Percentiles rank a stretch among this genome's conserved stretches.
Conservation (phyloP, 2,113 vertebrate species). For the Ptilonorhynchus violaceus region DNA sequence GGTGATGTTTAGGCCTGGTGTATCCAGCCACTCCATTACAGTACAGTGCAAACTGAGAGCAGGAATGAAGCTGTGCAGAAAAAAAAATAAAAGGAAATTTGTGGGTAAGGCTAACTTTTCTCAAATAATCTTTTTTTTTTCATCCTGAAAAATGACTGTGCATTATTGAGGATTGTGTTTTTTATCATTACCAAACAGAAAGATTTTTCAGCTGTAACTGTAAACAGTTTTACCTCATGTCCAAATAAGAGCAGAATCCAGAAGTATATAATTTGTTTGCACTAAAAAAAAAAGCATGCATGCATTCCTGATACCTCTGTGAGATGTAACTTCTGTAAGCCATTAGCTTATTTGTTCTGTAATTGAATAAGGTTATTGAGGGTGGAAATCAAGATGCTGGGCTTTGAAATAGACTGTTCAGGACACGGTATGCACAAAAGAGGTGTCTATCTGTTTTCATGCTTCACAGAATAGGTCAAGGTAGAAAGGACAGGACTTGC, state of each 20-base stretch:
- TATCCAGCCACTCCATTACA: not conserved
- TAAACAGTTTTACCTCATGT: not conserved
- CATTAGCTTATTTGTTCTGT: not conserved
- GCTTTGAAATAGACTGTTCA: not conserved
- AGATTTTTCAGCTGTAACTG: not conserved
- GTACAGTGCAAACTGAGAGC: not conserved
- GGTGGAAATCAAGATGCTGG: not conserved
- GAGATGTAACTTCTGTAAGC: not conserved
- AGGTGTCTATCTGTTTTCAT: not conserved
- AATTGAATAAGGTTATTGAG: not conserved
- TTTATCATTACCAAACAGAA: not conserved
- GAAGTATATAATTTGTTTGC: not conserved
- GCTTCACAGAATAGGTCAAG: not conserved
- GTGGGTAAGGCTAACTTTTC: not conserved
- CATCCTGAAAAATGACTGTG: not conserved
- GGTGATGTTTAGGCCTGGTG: not conserved
- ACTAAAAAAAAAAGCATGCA: not conserved
- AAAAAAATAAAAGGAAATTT: not conserved
- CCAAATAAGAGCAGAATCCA: not conserved
- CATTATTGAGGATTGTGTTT: not conserved
- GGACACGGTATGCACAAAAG: not conserved
- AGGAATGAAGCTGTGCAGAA: not conserved
- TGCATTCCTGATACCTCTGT: not conserved
- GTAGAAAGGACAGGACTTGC: not conserved
- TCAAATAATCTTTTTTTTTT: not conserved